Evolutionary conservation across 2,797 vertebrate genomes (phyloP), one percentile per base, ranked within the genome.

Genomic region (Hemibagrus guttatus): DNA sequence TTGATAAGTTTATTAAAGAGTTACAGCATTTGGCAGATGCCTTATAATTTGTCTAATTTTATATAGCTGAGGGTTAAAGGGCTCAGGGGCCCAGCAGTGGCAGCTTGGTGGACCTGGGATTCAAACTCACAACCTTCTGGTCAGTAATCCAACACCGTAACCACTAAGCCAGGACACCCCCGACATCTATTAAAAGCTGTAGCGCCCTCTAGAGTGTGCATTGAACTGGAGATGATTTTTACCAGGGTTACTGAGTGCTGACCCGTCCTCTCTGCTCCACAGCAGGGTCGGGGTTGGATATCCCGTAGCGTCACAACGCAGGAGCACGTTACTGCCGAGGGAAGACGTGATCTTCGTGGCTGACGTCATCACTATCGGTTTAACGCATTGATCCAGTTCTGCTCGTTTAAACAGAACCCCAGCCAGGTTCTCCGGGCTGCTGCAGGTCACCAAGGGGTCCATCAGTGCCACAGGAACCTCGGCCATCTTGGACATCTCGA

Each of bases 341-440:
- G 96, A 83, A 0, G 98, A 98, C 0, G 97, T 98, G 91, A 99
- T 97, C 92, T 97, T 98, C 9, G 98, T 99, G 6, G 98, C 98
- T 0, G 98, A 99, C 0, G 96, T 97, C 97, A 97, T 98, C 88
- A 99, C 96, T 0, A 96, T 95, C 0, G 98, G 98, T 90, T 98
- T 99, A 42, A 96, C 92, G 88, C 98, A 99, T 58, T 96, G 97
- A 80, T 98, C 97, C 84, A 99, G 90, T 91, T 98, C 97, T 42
- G 96, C 98, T 71, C 94, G 95, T 91, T 97, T 97, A 90, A 99
- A 98, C 31, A 93, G 91, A 83, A 99, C 95, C 9, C 97, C 98
- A 2, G 96, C 90, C 72, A 99, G 92, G 89, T 92, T 96, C 84
- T 98, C 97, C 0, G 98, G 98, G 42, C 94, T 97, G 42, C 93